These are phyloP conservation scores for Lasiurus cinereus DNA, from an alignment of 2,113 vertebrate species.

Conservation along the genomic window DNA sequence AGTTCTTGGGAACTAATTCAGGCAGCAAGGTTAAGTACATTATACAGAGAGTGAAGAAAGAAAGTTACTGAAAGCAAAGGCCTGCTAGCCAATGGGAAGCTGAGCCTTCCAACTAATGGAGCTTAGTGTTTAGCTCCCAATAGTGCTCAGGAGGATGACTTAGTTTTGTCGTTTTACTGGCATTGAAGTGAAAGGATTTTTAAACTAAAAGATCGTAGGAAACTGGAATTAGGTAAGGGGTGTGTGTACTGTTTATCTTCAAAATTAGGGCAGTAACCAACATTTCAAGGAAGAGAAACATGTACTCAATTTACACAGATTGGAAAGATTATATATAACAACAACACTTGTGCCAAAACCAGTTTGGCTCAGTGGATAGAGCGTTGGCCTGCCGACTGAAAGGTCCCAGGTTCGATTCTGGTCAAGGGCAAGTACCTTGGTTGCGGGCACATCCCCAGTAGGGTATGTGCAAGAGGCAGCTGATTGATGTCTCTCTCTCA, in stretches of 20 bases:
- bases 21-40: not conserved
- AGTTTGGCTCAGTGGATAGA: no score
- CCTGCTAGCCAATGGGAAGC: not conserved
- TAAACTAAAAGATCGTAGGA: constrained; percentile 27
- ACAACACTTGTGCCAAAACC: no score
- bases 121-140: constrained; percentile 13
- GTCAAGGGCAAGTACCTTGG: no score
- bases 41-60: not conserved
- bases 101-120: constrained; percentile 55
- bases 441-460: no score
- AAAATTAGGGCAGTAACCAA: not conserved
- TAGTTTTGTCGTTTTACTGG: not conserved
- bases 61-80: constrained; percentile 32
- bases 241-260: not conserved
- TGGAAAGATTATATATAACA: not conserved
- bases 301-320: not conserved
- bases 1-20: constrained; percentile 31
- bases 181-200: constrained; percentile 62
- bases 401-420: not conserved
- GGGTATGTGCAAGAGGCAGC: no score
- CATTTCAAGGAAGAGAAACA: not conserved
- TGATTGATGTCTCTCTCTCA: no score
- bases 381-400: no score
- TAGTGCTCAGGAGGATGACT: not conserved
- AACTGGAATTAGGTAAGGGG: not conserved